These are phyloP conservation scores for Crocodylus rhombifer DNA, from an alignment of 2,797 vertebrate species.

Conservation along the genomic window DNA sequence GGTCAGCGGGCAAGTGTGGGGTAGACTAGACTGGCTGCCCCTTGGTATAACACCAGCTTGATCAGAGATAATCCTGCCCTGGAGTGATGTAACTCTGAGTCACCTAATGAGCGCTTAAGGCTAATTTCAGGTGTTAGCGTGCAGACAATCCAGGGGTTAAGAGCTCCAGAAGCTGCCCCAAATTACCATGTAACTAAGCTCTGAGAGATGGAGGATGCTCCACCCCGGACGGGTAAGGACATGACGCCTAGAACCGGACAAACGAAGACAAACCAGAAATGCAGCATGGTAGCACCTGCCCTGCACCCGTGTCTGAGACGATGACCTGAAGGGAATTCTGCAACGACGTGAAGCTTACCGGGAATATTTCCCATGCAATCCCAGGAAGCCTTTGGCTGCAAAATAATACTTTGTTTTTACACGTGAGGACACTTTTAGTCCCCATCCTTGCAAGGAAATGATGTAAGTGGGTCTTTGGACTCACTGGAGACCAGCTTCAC, in stretches of 20 bases:
- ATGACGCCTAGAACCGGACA: neutral
- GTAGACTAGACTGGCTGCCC: too few relatives aligned
- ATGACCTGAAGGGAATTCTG: neutral
- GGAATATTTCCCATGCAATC: neutral
- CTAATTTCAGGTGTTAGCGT: too few relatives aligned
- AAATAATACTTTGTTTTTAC: neutral
- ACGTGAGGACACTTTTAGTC: neutral
- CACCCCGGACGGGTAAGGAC: neutral
- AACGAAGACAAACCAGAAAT: neutral
- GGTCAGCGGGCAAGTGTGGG: too few relatives aligned
- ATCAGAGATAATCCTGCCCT: too few relatives aligned
- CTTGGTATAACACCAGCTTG: too few relatives aligned
- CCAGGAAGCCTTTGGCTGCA: neutral
- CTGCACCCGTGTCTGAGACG: neutral
- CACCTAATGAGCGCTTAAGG: too few relatives aligned
- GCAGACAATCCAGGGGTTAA: too few relatives aligned
- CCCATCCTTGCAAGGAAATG: neutral
- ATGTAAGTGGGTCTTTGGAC: neutral
- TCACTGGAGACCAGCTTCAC: neutral
- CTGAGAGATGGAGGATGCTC: too few relatives aligned
- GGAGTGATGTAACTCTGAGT: too few relatives aligned
- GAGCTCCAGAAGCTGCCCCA: too few relatives aligned
- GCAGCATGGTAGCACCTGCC: neutral
- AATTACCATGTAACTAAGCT: too few relatives aligned
- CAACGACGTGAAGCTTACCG: neutral